Conservation (phyloP, 2,797 vertebrate genomes). For the Meriones psammophilus region DNA sequence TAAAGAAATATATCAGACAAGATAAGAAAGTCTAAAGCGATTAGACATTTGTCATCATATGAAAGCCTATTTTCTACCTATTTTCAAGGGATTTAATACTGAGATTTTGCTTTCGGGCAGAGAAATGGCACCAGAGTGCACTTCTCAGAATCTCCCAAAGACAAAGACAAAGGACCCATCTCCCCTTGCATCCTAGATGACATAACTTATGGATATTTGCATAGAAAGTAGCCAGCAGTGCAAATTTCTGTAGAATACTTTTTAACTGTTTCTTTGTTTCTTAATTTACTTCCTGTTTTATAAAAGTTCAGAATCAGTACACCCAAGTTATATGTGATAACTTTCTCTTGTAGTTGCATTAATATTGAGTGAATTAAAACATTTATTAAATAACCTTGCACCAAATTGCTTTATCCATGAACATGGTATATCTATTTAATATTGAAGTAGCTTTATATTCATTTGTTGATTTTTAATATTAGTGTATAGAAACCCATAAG, state of each 20-base stretch:
- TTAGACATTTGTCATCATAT: not conserved
- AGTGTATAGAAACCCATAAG: not conserved
- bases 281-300: not conserved
- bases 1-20: not conserved
- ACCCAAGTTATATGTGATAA: not conserved
- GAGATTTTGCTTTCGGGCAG: not conserved
- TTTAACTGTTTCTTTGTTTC: not conserved
- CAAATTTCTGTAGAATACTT: not conserved
- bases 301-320: not conserved
- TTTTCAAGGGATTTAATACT: not conserved
- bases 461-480: conserved; percentile 48
- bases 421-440: not conserved
- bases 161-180: not conserved
- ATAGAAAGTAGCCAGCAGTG: not conserved
- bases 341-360: not conserved
- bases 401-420: conserved; percentile 17
- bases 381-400: not conserved
- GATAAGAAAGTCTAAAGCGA: not conserved
- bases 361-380: conserved; percentile 23
- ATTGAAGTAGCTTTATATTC: not conserved
- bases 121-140: not conserved
- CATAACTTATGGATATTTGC: not conserved
- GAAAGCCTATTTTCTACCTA: not conserved
- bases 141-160: not conserved
- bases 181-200: not conserved